Evolutionary conservation across 2,888 invertebrate species (phyloP).

Genomic region (Cheilosia vernalis): DNA sequence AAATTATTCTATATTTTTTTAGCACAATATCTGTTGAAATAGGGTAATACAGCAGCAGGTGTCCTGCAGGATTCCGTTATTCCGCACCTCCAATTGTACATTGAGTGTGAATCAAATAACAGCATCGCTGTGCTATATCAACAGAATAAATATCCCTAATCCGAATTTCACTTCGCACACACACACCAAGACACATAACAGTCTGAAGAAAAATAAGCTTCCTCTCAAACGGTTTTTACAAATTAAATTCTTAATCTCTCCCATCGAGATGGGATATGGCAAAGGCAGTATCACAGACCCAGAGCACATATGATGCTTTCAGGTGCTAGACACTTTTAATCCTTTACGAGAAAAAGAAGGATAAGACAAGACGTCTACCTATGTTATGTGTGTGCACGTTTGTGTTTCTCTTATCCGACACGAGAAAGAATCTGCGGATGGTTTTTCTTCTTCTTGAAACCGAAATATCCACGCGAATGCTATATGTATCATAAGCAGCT

Average conservation of each 20-base stretch:
- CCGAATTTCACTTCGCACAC: conserved; percentile 41
- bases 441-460: conserved; percentile 46
- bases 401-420: conserved; percentile 15
- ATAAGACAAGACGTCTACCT: conserved; percentile 2
- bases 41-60: conserved; percentile 2
- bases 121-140: conserved; percentile 76
- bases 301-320: conserved; percentile 45
- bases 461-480: conserved; percentile 28
- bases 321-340: conserved; percentile 67
- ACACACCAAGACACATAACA: not conserved
- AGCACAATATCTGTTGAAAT: conserved; percentile 1
- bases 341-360: conserved; percentile 49
- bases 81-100: conserved; percentile 80
- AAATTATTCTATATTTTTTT: conserved; percentile 31
- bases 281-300: conserved; percentile 8
- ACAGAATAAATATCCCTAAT: conserved; percentile 44
- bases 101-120: conserved; percentile 81
- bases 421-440: conserved; percentile 36
- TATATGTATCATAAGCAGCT: conserved; percentile 57
- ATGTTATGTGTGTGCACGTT: not conserved
- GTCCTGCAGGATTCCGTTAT: conserved; percentile 44
- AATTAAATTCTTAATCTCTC: conserved; percentile 66
- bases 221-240: conserved; percentile 50
- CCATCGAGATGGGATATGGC: not conserved
- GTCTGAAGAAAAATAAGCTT: conserved; percentile 11